These are phyloP conservation scores for Microctonus aethiopoides DNA, from an alignment of 2,888 invertebrate species.

Conservation along the genomic window DNA sequence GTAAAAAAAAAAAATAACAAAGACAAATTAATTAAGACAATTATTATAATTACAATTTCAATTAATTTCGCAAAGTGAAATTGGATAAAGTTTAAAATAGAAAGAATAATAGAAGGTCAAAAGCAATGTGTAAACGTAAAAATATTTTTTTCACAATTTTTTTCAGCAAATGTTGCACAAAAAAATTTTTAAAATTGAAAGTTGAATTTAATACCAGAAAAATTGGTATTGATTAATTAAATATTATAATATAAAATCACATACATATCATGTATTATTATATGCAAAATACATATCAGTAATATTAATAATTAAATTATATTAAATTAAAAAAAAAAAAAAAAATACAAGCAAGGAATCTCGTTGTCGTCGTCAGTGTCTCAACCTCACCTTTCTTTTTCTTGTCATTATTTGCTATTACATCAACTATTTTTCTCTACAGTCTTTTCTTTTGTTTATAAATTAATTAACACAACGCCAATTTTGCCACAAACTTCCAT, in stretches of 20 bases:
- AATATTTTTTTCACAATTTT: not conserved
- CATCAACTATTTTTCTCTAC: not conserved
- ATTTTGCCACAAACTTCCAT: not conserved
- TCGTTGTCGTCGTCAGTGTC: conserved; percentile 25
- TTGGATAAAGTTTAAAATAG: too few relatives aligned
- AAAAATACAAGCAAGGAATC: conserved; percentile 27
- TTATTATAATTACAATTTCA: not conserved
- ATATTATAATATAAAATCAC: conserved; percentile 37
- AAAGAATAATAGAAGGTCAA: not conserved
- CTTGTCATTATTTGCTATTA: not conserved
- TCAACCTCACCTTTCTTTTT: conserved; percentile 30
- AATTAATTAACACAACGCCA: too few relatives aligned
- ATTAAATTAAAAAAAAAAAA: conserved; percentile 23
- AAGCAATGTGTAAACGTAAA: not conserved
- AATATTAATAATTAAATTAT: conserved; percentile 33
- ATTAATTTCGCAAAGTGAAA: not conserved
- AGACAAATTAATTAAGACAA: conserved; percentile 21
- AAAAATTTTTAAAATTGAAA: not conserved
- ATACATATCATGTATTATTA: conserved; percentile 38
- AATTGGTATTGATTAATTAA: conserved; percentile 35
- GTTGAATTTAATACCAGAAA: conserved; percentile 12
- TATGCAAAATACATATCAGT: conserved; percentile 41
- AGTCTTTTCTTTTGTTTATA: too few relatives aligned
- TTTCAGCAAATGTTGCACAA: not conserved
- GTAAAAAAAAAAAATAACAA: too few relatives aligned